phyloP scores from a whole-genome alignment of 2,888 invertebrate species.

The Cryptocheilus praepositus region DNA sequence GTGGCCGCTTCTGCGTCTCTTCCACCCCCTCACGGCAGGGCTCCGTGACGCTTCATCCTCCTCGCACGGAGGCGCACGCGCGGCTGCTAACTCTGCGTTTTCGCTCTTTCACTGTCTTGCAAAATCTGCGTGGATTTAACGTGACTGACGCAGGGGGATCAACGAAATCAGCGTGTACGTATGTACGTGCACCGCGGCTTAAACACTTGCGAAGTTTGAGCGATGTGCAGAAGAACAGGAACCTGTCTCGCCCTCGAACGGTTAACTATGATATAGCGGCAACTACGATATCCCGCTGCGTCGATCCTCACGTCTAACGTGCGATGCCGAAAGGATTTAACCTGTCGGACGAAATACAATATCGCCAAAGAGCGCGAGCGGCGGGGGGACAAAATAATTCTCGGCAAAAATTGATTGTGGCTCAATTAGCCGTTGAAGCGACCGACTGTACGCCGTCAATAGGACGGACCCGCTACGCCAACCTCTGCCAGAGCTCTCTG shows the following conservation, averaged over 20 bases:
- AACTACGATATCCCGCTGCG: too few species aligned
- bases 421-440: too few species aligned
- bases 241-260: slow-evolving; percentile 10
- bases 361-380: too few species aligned
- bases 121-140: slow-evolving; percentile 51
- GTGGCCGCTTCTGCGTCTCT: slow-evolving; percentile 9
- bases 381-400: too few species aligned
- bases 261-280: slow-evolving; percentile 19
- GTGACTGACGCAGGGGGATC: slow-evolving; percentile 55
- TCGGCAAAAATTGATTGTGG: too few species aligned
- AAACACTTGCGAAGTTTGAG: slow-evolving; percentile 43
- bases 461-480: too few species aligned
- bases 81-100: slow-evolving; percentile 26
- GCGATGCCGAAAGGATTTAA: too few species aligned
- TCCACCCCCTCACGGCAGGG: slow-evolving; percentile 1
- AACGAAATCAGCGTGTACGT: slow-evolving; percentile 47
- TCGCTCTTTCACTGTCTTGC: slow-evolving; percentile 28
- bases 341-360: too few species aligned
- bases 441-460: too few species aligned
- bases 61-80: background rate
- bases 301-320: too few species aligned
- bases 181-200: slow-evolving; percentile 38
- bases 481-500: too few species aligned
- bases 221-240: slow-evolving; percentile 28
- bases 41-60: slow-evolving; percentile 22